Conservation (phyloP, 2,797 vertebrate species). For the Rhincodon typus region DNA sequence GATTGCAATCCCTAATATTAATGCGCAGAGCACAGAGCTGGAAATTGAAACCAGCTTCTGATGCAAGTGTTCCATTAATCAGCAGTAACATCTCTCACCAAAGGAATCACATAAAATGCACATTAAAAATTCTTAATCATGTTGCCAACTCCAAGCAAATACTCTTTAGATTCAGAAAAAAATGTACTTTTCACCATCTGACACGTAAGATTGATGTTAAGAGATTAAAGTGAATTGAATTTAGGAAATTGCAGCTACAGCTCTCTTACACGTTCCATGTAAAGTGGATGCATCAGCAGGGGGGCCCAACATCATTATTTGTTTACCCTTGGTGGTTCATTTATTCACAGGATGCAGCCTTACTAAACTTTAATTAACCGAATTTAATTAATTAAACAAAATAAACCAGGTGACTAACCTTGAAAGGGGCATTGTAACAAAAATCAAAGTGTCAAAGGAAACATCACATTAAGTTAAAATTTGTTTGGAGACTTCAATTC, state of each 20-base stretch:
- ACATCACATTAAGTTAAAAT: too few species aligned
- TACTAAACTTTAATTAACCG: too few species aligned
- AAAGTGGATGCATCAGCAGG: too few species aligned
- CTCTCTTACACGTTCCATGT: background rate
- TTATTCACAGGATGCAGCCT: too few species aligned
- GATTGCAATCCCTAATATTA: background rate
- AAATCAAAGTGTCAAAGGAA: too few species aligned
- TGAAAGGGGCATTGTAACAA: too few species aligned
- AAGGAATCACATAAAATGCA: background rate
- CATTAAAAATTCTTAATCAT: background rate
- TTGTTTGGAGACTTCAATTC: too few species aligned
- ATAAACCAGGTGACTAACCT: too few species aligned
- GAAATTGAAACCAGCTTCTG: background rate
- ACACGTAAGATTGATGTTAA: background rate
- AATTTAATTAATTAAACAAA: too few species aligned
- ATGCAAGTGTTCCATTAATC: background rate
- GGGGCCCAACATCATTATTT: too few species aligned
- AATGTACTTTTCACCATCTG: background rate
- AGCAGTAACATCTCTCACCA: background rate
- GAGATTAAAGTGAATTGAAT: background rate
- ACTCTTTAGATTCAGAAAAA: background rate
- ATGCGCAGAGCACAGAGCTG: background rate
- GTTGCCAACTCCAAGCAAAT: background rate
- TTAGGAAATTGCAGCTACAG: background rate
- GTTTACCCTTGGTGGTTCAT: too few species aligned